A percentile compares a stretch with the other conserved stretches of the same genome.
phyloP scores from a whole-genome alignment of 2,888 invertebrate genomes.

The Nemoura dubitans region DNA sequence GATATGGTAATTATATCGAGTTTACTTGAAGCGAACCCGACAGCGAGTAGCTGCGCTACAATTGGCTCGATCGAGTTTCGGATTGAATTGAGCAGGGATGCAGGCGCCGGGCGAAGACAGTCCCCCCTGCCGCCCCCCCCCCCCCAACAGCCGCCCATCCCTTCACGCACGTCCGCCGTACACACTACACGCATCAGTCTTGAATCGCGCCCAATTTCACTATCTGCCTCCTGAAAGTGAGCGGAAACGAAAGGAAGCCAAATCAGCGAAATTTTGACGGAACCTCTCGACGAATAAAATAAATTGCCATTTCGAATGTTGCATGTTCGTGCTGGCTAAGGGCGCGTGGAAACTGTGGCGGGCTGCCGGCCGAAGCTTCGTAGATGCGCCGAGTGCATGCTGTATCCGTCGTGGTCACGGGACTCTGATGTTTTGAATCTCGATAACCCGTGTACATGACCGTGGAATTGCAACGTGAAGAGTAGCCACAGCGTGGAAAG shows the following conservation, averaged over 20 bases:
- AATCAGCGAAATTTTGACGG: conserved; percentile 31
- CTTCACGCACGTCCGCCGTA: not conserved
- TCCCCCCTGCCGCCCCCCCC: not conserved
- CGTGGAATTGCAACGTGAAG: not conserved
- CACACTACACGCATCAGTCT: not conserved
- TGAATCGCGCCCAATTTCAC: conserved; percentile 1
- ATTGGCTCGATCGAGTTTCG: conserved; percentile 34
- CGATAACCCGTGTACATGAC: not conserved
- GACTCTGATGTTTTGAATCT: not conserved
- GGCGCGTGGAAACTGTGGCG: not conserved
- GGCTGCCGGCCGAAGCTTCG: not conserved
- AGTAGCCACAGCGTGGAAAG: not conserved
- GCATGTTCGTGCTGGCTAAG: no score
- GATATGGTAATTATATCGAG: conserved; percentile 39
- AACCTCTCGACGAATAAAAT: conserved; percentile 34
- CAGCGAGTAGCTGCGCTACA: conserved; percentile 23
- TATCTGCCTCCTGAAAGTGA: not conserved
- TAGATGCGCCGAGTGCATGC: not conserved
- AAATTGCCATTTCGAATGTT: conserved; percentile 10
- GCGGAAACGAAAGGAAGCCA: not conserved
- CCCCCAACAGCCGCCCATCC: not conserved
- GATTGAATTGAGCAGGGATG: conserved; percentile 31
- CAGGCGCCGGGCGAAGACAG: not conserved
- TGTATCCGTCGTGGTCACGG: not conserved
- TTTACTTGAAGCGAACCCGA: not conserved